These are phyloP conservation scores for Atherix ibis DNA, from an alignment of 2,888 invertebrate genomes.

Conservation along the genomic window DNA sequence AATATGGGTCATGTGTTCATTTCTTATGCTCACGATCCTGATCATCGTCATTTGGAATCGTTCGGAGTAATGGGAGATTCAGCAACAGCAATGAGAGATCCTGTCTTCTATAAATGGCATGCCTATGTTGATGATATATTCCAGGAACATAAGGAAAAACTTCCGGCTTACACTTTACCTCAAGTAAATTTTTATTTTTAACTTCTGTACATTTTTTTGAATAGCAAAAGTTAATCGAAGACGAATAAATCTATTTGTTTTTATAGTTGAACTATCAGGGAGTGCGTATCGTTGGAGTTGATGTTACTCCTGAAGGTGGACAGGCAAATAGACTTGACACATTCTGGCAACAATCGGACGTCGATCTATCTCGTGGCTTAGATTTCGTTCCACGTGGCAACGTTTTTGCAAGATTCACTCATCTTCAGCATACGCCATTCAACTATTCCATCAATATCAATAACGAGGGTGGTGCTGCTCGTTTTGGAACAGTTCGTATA, in stretches of 20 bases:
- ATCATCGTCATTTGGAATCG: conserved; percentile 47
- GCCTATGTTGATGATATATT: conserved; percentile 64
- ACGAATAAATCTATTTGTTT: not conserved
- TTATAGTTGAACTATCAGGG: conserved; percentile 28
- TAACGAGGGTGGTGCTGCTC: conserved; percentile 36
- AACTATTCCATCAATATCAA: conserved; percentile 47
- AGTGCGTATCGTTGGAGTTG: conserved; percentile 41
- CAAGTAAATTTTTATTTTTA: conserved; percentile 32
- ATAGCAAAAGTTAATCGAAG: not conserved
- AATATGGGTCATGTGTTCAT: conserved; percentile 62
- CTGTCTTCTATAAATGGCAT: conserved; percentile 76
- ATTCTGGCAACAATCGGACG: conserved; percentile 64
- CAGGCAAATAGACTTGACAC: conserved; percentile 44
- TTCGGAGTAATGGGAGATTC: conserved; percentile 73
- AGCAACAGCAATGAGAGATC: conserved; percentile 75
- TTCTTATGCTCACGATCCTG: conserved; percentile 58
- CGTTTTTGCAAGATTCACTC: conserved; percentile 54
- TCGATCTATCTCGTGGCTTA: conserved; percentile 63
- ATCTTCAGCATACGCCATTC: conserved; percentile 59
- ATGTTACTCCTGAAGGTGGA: conserved; percentile 37
- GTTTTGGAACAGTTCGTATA: conserved; percentile 46
- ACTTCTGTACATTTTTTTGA: not conserved
- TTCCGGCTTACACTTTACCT: conserved; percentile 45
- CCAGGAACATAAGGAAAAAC: conserved; percentile 52
- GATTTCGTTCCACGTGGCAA: conserved; percentile 66